Base-by-base conservation (phyloP, 1,140 invertebrate genomes). In the Thalassaphorura encarpata region DNA sequence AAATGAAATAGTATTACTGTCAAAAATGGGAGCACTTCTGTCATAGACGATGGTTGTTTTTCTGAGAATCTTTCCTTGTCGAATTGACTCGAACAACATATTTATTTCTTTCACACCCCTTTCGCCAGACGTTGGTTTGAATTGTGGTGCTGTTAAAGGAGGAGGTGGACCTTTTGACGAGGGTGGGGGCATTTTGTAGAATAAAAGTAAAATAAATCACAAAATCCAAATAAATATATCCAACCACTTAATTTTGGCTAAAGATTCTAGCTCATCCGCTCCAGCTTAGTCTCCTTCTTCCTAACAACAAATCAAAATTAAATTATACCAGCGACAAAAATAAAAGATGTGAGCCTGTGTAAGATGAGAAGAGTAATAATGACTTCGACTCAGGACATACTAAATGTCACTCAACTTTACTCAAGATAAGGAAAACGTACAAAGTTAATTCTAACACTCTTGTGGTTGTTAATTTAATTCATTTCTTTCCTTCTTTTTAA, bases 41-140 rank as follows among this genome's bases (percentile, higher is more conserved):
- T 94, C 90, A 67, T 88, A 83, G 6, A 89, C 92, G 1, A 83
- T 79, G 11, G 47, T 26, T 54, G 87, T 80, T 73, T 92, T 93
- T 70, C 89, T 92, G 56, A 94, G 73, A 56, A 78, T 77, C 50
- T 82, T 77, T 43, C 90, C 89, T 70, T 82, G 79, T 62, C 85
- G 80, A 66, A 94, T 94, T 42, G 87, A 87, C 61, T 81, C 80
- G 24, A 94, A 73, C 47, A 94, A 71, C 16, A 80, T 75, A 54
- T 77, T 77, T 64, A 84, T 76, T 36, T 77, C 76, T 60, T 82
- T 78, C 16, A 79, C 76, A 24, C 60, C 64, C 26, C 61, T 0
- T 33, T 27, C 53, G 4, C 45, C 33, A 18, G 42, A 36, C 15
- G 52, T 39, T 46, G 42, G 23, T 13, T 24, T 45, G 21, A 31